These are phyloP conservation scores for Toxotes lorentzi DNA, from an alignment of 2,797 vertebrate species.

Conservation along the genomic window DNA sequence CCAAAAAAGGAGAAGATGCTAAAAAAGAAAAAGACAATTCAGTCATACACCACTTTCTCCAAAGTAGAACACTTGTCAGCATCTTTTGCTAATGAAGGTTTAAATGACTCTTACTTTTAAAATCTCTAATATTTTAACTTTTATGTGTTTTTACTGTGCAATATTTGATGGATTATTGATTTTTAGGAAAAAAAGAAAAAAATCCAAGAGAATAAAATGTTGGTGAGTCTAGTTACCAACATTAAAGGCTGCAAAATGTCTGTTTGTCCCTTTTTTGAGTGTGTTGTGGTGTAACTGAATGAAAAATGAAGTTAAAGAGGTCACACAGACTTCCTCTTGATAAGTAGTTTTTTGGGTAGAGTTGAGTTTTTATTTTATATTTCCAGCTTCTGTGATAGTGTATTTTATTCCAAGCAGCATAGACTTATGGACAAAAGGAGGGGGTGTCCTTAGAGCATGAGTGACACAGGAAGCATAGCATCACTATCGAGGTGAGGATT, in stretches of 20 bases:
- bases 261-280: conserved; percentile 27
- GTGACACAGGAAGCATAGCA: neutral
- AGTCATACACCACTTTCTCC: conserved; percentile 37
- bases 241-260: conserved; percentile 24
- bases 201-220: conserved; percentile 27
- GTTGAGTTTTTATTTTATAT: conserved; percentile 4
- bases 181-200: conserved; percentile 50
- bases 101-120: conserved; percentile 43
- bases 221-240: conserved; percentile 27
- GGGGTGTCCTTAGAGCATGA: no score
- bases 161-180: conserved; percentile 71
- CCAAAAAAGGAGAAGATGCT: conserved; percentile 44
- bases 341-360: neutral
- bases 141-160: conserved; percentile 76
- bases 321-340: neutral
- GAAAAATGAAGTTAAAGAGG: conserved; percentile 13
- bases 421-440: neutral
- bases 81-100: conserved; percentile 49
- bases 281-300: conserved; percentile 11
- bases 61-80: conserved; percentile 21
- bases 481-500: neutral
- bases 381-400: neutral
- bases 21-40: conserved; percentile 1
- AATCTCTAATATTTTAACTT: conserved; percentile 52
- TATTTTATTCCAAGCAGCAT: neutral